Conservation (phyloP, 2,113 vertebrate species). For the Mustela lutreola region DNA sequence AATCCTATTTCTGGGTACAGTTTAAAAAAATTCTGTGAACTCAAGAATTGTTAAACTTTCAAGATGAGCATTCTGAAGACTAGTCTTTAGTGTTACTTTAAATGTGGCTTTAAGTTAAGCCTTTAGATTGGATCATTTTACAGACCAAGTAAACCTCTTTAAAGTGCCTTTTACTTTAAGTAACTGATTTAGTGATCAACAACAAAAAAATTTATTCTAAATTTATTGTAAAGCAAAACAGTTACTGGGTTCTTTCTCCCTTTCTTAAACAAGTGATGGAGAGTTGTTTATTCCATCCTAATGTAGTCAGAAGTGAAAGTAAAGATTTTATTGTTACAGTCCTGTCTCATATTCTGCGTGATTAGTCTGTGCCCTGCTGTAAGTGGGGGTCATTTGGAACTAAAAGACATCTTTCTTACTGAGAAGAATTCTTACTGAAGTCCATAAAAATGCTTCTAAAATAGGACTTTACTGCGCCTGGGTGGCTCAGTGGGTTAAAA, state of each 20-base stretch:
- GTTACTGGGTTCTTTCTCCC: not conserved
- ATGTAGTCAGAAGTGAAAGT: not conserved
- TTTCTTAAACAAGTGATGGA: not conserved
- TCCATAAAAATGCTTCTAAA: not conserved
- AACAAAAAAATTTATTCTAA: not conserved
- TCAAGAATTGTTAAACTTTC: not conserved
- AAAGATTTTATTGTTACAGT: not conserved
- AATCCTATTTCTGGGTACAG: not conserved
- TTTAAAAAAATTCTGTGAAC: not conserved
- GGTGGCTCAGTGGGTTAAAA: not conserved
- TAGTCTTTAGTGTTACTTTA: not conserved
- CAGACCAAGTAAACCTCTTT: not conserved
- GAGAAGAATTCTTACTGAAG: not conserved
- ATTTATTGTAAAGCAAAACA: not conserved
- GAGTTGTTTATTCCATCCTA: not conserved
- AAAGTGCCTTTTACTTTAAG: not conserved
- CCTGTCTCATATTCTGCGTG: not conserved
- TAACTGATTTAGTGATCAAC: not conserved
- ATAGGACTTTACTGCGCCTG: not conserved
- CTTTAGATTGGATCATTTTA: slow-evolving; percentile 5
- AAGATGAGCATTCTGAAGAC: not conserved
- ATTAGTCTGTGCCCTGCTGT: not conserved
- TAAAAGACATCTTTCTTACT: not conserved
- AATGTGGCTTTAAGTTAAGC: not conserved
- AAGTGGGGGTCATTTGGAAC: not conserved